Base-by-base conservation (phyloP, 2,888 invertebrate species). In the Meliscaeva auricollis region DNA sequence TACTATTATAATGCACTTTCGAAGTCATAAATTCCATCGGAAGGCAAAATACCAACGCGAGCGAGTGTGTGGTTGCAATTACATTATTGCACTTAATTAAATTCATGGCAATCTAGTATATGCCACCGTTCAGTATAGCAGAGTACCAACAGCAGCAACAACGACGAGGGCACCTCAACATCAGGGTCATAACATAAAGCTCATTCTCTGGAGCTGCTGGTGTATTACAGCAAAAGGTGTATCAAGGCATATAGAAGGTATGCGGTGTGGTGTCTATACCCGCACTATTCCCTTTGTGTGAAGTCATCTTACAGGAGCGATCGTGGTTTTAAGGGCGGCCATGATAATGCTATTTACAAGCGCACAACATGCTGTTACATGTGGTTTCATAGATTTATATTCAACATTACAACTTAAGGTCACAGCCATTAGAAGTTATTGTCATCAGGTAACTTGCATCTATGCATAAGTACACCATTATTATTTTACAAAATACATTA, bases 41-140 rank as follows among this genome's bases (percentile, higher is more conserved):
- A 69, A 76, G 50, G 69, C 69, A 74, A 54, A 78, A 77, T 73
- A 77, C 68, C 62, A 69, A 35, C 75, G 70, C 44, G 72, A 80
- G 70, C 44, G 72, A 80, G 76, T 66, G 41, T 85, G 81, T 66
- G 84, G 84, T 85, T 76, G 72, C 72, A 62, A 76, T 81, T 66
- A 66, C 81, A 81, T 80, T 80, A 85, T 85, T 85, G 84, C 76
- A 85, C 84, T 85, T 85, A 85, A 85, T 85, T 85, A 85, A 85
- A 85, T 85, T 80, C 84, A 85, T 80, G 50, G 80, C 80, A 80
- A 69, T 82, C 60, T 73, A 52, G n/a, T 66, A 22, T 35, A 22
- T 35, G 1, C 44, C 44, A 62, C 26, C 32, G 30, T 64, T 35
- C 15, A 60, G 13, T 17, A n/a, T n/a, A 15, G n/a, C 30, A 41